Base-by-base conservation (phyloP, 1,140 invertebrate species). In the Delia radicum region DNA sequence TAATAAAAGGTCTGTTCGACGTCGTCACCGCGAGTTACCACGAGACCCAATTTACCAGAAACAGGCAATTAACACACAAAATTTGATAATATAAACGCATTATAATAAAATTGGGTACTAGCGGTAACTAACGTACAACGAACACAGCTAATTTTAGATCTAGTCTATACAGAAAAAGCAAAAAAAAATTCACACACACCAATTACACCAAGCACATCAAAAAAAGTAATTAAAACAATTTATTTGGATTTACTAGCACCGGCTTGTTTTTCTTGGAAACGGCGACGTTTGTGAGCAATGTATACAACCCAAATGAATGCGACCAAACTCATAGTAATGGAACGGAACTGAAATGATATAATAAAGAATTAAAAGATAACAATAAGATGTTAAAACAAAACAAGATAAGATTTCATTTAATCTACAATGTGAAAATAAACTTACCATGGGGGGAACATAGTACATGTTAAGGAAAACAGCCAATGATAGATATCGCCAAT, bases 241-340 rank as follows among this genome's bases (percentile, higher is more conserved):
- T 24, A 69, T 37, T 33, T 37, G 7, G 65, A 7, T 69, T 69
- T 69, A 1, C 10, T 13, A 65, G 69, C 79, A 55, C 77, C 80
- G 15, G 77, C 77, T 76, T 74, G 75, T 48, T 80, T 81, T 13
- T 85, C 80, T 76, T 83, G 79, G 24, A 81, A 80, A n/a, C 80
- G 83, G 75, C 88, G 81, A 67, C 89, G 85, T 75, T 87, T 87
- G 65, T 88, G 89, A 10, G 92, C 91, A 28, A 93, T 78, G 79
- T 91, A 93, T 80, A 93, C 89, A 3, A 89, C 89, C 92, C 92
- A 94, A 63, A 91, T 87, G 77, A 93, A 91, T 67, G 91, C 90
- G 75, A 93, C 89, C 8, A 93, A 78, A 82, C 92, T 92, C 79
- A 89, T 88, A 55, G 90, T 88, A 3, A 94, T 87, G 8, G 92